Percentiles rank a stretch among this genome's conserved stretches.
phyloP scores from a whole-genome alignment of 2,888 invertebrate species.

The Drosophila multiciliata region DNA sequence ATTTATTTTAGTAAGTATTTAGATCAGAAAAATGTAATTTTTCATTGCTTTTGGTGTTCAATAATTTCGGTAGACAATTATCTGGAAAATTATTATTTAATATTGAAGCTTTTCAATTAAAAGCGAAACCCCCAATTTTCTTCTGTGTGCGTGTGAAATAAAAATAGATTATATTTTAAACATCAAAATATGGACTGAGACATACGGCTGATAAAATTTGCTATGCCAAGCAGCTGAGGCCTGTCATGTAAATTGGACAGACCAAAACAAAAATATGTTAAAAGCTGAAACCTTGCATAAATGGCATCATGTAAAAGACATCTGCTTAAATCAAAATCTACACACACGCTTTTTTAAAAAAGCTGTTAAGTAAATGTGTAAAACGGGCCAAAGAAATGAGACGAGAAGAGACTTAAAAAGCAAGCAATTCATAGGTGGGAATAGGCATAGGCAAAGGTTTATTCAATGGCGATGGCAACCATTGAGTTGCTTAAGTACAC shows the following conservation, averaged over 20 bases:
- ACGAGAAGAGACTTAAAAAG: slow-evolving; percentile 59
- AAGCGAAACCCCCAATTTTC: slow-evolving; percentile 19
- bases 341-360: slow-evolving; percentile 57
- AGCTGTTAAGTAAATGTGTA: slow-evolving; percentile 62
- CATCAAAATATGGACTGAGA: slow-evolving; percentile 35
- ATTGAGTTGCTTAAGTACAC: slow-evolving; percentile 74
- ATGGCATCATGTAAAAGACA: slow-evolving; percentile 53
- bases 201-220: slow-evolving; percentile 32
- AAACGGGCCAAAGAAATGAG: slow-evolving; percentile 50
- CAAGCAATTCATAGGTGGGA: slow-evolving; percentile 68
- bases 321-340: slow-evolving; percentile 38
- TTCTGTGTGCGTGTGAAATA: slow-evolving; percentile 19
- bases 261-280: slow-evolving; percentile 67
- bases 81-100: slow-evolving; percentile 34
- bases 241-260: slow-evolving; percentile 61
- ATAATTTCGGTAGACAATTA: slow-evolving; percentile 27
- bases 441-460: slow-evolving; percentile 49
- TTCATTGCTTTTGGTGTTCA: neutral
- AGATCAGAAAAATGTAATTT: neutral
- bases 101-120: slow-evolving; percentile 44
- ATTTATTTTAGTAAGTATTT: neutral
- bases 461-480: slow-evolving; percentile 70
- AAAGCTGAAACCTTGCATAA: slow-evolving; percentile 55
- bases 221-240: slow-evolving; percentile 28
- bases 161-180: slow-evolving; percentile 7